Evolutionary conservation across 2,888 invertebrate genomes (phyloP), one percentile per base, ranked within the genome.

Genomic region (Apotomis turbidana): DNA sequence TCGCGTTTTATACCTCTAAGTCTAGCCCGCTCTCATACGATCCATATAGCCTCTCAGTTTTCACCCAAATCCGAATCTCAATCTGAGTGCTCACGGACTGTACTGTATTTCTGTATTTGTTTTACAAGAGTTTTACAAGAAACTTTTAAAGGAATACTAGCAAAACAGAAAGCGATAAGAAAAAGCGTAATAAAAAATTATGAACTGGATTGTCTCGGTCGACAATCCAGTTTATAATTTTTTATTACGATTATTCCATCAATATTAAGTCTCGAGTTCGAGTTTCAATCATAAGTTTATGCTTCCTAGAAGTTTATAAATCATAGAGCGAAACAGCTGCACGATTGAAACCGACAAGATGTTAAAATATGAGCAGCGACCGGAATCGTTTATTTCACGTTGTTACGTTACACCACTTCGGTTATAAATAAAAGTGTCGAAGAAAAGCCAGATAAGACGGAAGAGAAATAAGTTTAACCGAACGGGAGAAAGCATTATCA

Each of bases 401-500:
- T 86, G 84, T 85, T 86, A 88, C 88, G 85, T 90, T 87, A 87
- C 87, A 86, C 86, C 88, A 89, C 86, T 88, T 85, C 80, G 87
- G 87, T 90, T 90, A 90, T 91, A 92, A 91, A 92, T 91, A 92
- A 91, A 91, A 89, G 83, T 87, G 86, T 84, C 86, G 86, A 89
- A 90, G 91, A 89, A 90, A 90, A 92, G 87, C 87, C 87, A 88
- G 91, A 93, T 93, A 91, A 93, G 90, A 90, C 86, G 89, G 86
- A 87, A 87, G 84, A 89, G 90, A 93, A 93, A 93, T 93, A 93
- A 91, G 92, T 92, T 91, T 90, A 93, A 91, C 90, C 88, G 88
- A 93, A 92, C 90, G 90, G 88, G 89, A 89, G 90, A 92, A 89
- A 89, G 91, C 92, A 92, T 92, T 92, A 93, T 93, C 91, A 92